A percentile compares a stretch with the other conserved stretches of the same genome.
Conservation (phyloP, 1,140 invertebrate species). For the Lepidostoma basale region DNA sequence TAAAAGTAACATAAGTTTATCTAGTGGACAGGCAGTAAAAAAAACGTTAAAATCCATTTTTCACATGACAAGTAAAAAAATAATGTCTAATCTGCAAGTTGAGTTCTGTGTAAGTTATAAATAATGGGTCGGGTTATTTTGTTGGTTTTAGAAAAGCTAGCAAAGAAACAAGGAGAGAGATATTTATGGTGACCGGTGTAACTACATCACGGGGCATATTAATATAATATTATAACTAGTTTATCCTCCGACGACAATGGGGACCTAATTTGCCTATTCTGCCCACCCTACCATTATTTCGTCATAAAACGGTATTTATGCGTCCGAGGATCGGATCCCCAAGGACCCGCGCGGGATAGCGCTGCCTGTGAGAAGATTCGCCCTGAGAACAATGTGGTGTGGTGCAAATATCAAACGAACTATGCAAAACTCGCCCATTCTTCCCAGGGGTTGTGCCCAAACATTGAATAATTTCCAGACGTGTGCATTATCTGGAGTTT, state of each 20-base stretch:
- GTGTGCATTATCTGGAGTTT: too few species aligned
- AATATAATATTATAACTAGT: slow-evolving; percentile 47
- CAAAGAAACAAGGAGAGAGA: slow-evolving; percentile 37
- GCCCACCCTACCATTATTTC: slow-evolving; percentile 42
- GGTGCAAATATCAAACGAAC: slow-evolving; percentile 5
- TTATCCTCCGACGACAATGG: slow-evolving; percentile 42
- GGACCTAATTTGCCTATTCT: slow-evolving; percentile 46
- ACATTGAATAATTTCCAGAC: slow-evolving; percentile 23
- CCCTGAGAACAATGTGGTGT: slow-evolving; percentile 16
- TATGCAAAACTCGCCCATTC: slow-evolving; percentile 7
- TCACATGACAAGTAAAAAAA: slow-evolving; percentile 21
- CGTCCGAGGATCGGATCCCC: not conserved
- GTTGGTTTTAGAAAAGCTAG: slow-evolving; percentile 18
- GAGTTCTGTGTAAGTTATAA: slow-evolving; percentile 19
- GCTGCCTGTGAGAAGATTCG: slow-evolving; percentile 16
- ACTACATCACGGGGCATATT: slow-evolving; percentile 39
- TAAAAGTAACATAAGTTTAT: not conserved
- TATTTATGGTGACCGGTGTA: slow-evolving; percentile 44
- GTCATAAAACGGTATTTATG: slow-evolving; percentile 44
- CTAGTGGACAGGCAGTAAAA: not conserved
- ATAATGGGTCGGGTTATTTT: slow-evolving; percentile 19
- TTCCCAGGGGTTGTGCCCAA: not conserved
- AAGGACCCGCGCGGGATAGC: not conserved
- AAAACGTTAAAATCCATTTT: slow-evolving; percentile 18
- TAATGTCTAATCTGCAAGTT: slow-evolving; percentile 13